These are phyloP conservation scores for Sternarchorhynchus goeldii DNA, from an alignment of 2,797 vertebrate species.

Conservation along the genomic window DNA sequence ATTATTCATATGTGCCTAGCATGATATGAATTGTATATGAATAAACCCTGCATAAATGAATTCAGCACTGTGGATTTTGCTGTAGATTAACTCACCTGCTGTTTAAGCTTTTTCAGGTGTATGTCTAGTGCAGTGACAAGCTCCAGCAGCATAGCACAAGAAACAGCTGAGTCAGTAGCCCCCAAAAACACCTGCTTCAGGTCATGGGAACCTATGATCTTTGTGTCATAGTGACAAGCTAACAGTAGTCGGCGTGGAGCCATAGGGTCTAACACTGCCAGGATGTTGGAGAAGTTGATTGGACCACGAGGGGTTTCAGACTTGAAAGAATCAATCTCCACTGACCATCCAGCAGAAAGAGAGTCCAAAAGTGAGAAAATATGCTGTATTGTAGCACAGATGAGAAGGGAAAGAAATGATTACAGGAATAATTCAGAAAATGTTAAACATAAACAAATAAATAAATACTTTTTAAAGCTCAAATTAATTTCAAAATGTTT, in stretches of 20 bases:
- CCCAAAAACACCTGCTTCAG: slow-evolving; percentile 80
- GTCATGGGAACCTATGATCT: slow-evolving; percentile 69
- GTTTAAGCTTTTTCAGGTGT: slow-evolving; percentile 74
- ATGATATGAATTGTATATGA: no score
- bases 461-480: neutral
- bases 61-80: no score
- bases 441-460: neutral
- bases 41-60: no score
- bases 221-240: slow-evolving; percentile 92
- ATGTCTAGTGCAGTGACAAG: slow-evolving; percentile 81
- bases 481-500: no score
- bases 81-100: slow-evolving; percentile 70
- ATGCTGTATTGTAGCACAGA: slow-evolving; percentile 72
- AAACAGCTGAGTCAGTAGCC: slow-evolving; percentile 89
- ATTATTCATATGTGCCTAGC: no score
- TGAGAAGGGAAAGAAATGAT: neutral
- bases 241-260: slow-evolving; percentile 80
- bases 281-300: slow-evolving; percentile 83
- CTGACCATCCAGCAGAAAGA: slow-evolving; percentile 80
- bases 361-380: slow-evolving; percentile 73
- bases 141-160: slow-evolving; percentile 90
- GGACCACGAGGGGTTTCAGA: slow-evolving; percentile 79
- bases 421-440: neutral
- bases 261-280: slow-evolving; percentile 81
- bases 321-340: slow-evolving; percentile 84